These are phyloP conservation scores for Drosophila nebulosa DNA, from an alignment of 1,140 invertebrate genomes.

Conservation along the genomic window DNA sequence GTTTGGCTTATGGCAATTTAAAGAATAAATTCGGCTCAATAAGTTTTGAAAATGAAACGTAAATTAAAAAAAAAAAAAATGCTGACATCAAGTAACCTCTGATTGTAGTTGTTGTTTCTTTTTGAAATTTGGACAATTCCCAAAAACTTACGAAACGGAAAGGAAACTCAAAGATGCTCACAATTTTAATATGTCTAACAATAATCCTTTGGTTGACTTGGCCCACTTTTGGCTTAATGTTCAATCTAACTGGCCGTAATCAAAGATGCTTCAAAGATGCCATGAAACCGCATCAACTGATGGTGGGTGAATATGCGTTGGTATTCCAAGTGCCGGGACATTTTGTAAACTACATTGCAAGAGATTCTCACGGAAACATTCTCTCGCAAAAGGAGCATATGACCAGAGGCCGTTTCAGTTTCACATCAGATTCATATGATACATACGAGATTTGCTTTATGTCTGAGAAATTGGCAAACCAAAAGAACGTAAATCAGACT, in stretches of 20 bases:
- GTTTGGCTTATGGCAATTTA: no score
- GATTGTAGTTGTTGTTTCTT: no score
- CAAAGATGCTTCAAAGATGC: conserved; percentile 97
- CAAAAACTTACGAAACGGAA: no score
- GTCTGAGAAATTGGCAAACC: conserved; percentile 90
- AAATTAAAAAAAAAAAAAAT: no score
- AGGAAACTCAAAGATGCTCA: no score
- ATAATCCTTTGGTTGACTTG: no score
- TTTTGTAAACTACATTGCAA: conserved; percentile 93
- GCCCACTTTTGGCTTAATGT: no score
- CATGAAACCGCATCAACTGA: conserved; percentile 95
- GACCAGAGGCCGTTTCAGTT: conserved; percentile 96
- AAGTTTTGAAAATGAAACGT: no score
- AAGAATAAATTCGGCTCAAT: no score
- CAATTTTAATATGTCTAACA: no score
- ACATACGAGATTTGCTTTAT: conserved; percentile 98
- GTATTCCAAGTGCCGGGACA: conserved; percentile 91
- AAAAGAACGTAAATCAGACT: conserved; percentile 90
- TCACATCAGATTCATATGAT: conserved; percentile 97
- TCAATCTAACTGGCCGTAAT: conserved; percentile 82
- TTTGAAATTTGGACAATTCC: no score
- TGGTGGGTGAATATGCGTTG: conserved; percentile 94
- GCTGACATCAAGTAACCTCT: no score
- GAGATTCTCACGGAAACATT: conserved; percentile 96
- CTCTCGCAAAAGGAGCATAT: conserved; percentile 94